Evolutionary conservation across 2,888 invertebrate genomes (phyloP).

Genomic region (Stenurella melanura): DNA sequence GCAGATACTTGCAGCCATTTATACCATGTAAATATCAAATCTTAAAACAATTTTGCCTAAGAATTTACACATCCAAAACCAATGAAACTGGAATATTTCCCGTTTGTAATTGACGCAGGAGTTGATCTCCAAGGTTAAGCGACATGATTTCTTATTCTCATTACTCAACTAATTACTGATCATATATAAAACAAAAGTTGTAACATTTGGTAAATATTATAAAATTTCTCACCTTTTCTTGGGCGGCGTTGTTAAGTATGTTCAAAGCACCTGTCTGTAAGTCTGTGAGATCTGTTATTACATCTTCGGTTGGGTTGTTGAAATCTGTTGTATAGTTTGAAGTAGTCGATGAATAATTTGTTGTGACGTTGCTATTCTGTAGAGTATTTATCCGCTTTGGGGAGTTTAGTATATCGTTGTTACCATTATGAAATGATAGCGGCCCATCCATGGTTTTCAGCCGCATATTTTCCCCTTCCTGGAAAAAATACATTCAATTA

Average conservation of each 20-base stretch:
- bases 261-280: constrained; percentile 52
- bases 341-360: constrained; percentile 50
- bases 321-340: constrained; percentile 47
- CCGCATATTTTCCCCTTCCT: constrained; percentile 70
- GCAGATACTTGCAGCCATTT: too few species aligned
- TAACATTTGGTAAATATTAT: not conserved
- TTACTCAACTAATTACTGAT: too few species aligned
- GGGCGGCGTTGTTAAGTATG: constrained; percentile 57
- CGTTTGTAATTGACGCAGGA: too few species aligned
- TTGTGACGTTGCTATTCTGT: constrained; percentile 69
- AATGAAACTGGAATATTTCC: too few species aligned
- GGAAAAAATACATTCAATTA: constrained; percentile 59
- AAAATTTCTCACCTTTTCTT: constrained; percentile 54
- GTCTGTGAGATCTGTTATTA: constrained; percentile 33
- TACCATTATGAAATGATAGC: constrained; percentile 70
- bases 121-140: too few species aligned
- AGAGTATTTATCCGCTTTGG: constrained; percentile 71
- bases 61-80: too few species aligned
- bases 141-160: too few species aligned
- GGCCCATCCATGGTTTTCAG: constrained; percentile 72
- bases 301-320: constrained; percentile 28
- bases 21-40: too few species aligned
- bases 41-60: too few species aligned
- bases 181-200: too few species aligned
- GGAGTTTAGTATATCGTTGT: constrained; percentile 69